A percentile compares a stretch with the other conserved stretches of the same genome.
These are phyloP conservation scores for Equus przewalskii DNA, from an alignment of 2,113 vertebrate species.

Conservation along the genomic window DNA sequence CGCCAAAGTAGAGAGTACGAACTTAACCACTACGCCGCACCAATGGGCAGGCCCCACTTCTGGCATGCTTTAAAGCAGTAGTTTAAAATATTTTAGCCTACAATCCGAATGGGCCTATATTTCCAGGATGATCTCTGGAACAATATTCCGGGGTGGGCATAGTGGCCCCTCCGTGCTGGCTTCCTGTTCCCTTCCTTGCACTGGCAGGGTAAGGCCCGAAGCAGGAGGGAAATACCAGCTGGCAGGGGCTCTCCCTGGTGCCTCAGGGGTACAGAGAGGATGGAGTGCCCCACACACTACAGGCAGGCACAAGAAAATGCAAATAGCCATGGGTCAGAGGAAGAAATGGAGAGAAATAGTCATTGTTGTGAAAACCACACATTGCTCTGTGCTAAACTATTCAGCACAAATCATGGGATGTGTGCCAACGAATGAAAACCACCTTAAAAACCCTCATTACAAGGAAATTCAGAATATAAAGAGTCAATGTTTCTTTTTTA, in stretches of 20 bases:
- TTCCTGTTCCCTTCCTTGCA: background rate
- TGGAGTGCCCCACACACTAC: rapidly evolving
- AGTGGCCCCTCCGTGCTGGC: background rate
- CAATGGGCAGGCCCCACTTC: too few relatives aligned
- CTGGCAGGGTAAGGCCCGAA: too few relatives aligned
- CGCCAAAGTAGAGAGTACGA: too few relatives aligned
- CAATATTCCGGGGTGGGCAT: rapidly evolving
- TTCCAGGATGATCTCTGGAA: background rate
- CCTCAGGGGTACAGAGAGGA: background rate
- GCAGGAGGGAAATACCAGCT: too few relatives aligned
- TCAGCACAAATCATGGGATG: background rate
- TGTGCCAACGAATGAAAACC: background rate
- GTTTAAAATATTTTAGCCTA: background rate
- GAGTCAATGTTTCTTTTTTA: background rate
- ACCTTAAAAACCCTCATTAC: background rate
- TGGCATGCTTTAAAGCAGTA: background rate
- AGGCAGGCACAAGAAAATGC: background rate
- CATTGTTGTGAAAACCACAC: background rate
- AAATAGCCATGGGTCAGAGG: background rate
- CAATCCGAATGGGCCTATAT: background rate
- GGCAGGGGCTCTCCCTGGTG: background rate
- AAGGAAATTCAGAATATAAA: background rate
- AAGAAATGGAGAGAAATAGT: background rate
- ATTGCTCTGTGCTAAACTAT: too few relatives aligned
- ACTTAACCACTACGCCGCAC: too few relatives aligned